Percentiles rank a stretch among this genome's conserved stretches.
Conservation (phyloP, 2,888 invertebrate species). For the Noctua pronuba region DNA sequence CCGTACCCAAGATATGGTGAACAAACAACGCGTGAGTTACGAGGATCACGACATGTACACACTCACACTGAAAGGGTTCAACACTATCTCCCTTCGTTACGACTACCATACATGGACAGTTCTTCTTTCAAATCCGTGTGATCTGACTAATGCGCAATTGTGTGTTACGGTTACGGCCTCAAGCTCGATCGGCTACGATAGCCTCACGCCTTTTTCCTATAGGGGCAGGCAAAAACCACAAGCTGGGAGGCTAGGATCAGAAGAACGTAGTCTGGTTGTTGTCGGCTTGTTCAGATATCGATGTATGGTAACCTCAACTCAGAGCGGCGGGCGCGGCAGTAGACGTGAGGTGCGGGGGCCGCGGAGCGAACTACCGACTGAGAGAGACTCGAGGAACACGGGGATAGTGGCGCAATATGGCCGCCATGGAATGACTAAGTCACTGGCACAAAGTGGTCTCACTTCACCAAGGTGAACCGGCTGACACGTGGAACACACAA, state of each 20-base stretch:
- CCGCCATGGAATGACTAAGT: not conserved
- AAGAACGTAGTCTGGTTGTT: not conserved
- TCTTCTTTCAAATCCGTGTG: not conserved
- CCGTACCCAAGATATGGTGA: not conserved
- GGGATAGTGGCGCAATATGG: not conserved
- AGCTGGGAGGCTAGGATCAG: not conserved
- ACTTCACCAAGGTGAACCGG: not conserved
- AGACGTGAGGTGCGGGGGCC: constrained; percentile 75
- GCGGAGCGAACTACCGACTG: constrained; percentile 49
- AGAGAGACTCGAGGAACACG: constrained; percentile 10
- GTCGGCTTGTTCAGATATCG: not conserved
- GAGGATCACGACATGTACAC: not conserved
- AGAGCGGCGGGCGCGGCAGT: constrained; percentile 60
- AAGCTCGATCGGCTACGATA: not conserved
- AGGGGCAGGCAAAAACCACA: not conserved
- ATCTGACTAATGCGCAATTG: not conserved
- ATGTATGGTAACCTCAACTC: not conserved
- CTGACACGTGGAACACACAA: not conserved
- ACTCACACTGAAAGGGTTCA: not conserved
- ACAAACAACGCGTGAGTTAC: constrained; percentile 1
- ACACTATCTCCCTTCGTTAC: not conserved
- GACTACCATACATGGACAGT: not conserved
- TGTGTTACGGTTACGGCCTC: not conserved
- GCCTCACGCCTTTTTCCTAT: not conserved
- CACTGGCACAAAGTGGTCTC: not conserved